These are phyloP conservation scores for Lepidurus couesii DNA, from an alignment of 1,140 invertebrate genomes.

Conservation along the genomic window DNA sequence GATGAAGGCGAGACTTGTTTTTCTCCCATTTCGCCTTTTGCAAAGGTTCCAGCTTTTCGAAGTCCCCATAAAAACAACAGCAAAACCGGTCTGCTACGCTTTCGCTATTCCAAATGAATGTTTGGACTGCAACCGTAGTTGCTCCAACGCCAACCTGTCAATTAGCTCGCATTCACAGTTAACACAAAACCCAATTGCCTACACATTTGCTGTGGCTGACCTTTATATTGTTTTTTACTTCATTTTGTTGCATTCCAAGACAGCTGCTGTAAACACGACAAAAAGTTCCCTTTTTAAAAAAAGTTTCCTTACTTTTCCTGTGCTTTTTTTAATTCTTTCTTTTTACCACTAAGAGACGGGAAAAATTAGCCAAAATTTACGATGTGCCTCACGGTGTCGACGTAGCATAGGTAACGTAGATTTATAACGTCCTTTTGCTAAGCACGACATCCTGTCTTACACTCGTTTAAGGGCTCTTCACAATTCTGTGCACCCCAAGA, in stretches of 20 bases:
- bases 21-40: conserved; percentile 18
- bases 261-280: too few relatives aligned
- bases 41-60: background rate
- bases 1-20: conserved; percentile 1
- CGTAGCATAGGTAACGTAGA: background rate
- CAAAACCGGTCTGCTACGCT: background rate
- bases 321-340: too few relatives aligned
- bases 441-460: conserved; percentile 8
- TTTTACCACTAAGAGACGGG: background rate
- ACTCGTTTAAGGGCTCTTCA: background rate
- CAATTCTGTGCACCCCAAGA: background rate
- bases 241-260: too few relatives aligned
- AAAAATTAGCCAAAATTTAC: background rate
- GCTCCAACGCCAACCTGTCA: background rate
- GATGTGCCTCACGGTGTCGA: background rate
- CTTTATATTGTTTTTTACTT: too few relatives aligned
- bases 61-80: background rate
- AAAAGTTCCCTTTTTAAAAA: too few relatives aligned
- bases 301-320: too few relatives aligned
- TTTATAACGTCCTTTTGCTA: background rate
- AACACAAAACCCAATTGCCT: background rate
- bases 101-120: background rate
- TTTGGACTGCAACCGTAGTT: conserved; percentile 9
- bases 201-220: background rate
- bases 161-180: background rate